These are phyloP conservation scores for Leptopilina drosophilae DNA, from an alignment of 2,888 invertebrate genomes.

Conservation along the genomic window DNA sequence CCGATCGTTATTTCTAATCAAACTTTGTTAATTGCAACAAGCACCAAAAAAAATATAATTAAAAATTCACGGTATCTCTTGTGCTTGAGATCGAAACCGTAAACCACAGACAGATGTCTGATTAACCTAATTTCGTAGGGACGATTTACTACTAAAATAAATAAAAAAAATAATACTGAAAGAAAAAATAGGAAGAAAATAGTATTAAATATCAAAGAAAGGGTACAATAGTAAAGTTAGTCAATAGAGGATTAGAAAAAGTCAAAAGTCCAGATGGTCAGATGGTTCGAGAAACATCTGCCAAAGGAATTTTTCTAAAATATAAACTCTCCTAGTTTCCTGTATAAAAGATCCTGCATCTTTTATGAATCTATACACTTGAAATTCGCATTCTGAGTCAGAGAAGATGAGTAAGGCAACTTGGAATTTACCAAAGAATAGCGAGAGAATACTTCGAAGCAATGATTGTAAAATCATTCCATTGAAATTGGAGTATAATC, in stretches of 20 bases:
- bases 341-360: not conserved
- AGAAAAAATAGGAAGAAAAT: not conserved
- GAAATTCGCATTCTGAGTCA: constrained; percentile 13
- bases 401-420: not conserved
- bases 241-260: not conserved
- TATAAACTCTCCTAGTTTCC: not conserved
- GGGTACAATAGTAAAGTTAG: not conserved
- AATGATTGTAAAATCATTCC: too few species aligned
- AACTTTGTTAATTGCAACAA: not conserved
- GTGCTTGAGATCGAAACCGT: too few species aligned
- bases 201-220: not conserved
- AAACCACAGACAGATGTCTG: too few species aligned
- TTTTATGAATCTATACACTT: constrained; percentile 1
- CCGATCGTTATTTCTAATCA: not conserved
- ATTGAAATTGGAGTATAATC: too few species aligned
- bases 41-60: not conserved
- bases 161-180: not conserved
- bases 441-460: not conserved
- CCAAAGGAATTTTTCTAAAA: not conserved
- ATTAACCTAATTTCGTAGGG: too few species aligned
- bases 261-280: not conserved
- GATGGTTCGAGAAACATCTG: not conserved
- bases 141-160: too few species aligned
- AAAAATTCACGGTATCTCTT: not conserved
- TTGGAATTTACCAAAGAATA: not conserved